These are phyloP conservation scores for Scaptodrosophila latifasciaeformis DNA, from an alignment of 2,888 invertebrate species.

Conservation along the genomic window DNA sequence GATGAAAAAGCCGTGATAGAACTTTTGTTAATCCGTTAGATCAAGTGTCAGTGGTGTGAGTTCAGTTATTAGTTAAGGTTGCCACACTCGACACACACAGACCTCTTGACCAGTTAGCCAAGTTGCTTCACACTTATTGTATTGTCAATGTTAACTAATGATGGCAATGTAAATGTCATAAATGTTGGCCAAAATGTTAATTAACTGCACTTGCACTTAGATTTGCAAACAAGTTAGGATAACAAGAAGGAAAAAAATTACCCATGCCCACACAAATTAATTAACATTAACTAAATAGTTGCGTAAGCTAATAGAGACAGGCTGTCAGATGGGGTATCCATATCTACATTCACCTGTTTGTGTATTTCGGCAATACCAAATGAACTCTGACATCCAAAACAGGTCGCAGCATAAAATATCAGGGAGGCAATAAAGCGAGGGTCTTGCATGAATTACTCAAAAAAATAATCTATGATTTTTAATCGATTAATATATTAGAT, in stretches of 20 bases:
- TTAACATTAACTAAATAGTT: slow-evolving; percentile 22
- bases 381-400: slow-evolving; percentile 45
- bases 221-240: slow-evolving; percentile 14
- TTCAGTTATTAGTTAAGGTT: too few species aligned
- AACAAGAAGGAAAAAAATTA: background rate
- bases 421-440: too few species aligned
- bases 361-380: slow-evolving; percentile 13
- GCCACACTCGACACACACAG: too few species aligned
- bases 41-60: slow-evolving; percentile 2
- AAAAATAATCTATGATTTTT: too few species aligned
- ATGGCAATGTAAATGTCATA: slow-evolving; percentile 7
- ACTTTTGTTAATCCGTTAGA: slow-evolving; percentile 27
- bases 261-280: slow-evolving; percentile 36
- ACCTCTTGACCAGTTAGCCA: slow-evolving; percentile 12
- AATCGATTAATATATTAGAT: too few species aligned
- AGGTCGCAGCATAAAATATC: background rate
- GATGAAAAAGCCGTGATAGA: background rate
- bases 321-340: too few species aligned
- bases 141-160: slow-evolving; percentile 32
- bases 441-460: too few species aligned
- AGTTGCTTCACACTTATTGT: slow-evolving; percentile 3
- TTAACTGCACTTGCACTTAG: slow-evolving; percentile 5
- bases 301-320: background rate
- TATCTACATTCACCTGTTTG: slow-evolving; percentile 24
- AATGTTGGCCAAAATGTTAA: slow-evolving; percentile 10